These are phyloP conservation scores for Oxycera nigricornis DNA, from an alignment of 2,888 invertebrate species.

Conservation along the genomic window DNA sequence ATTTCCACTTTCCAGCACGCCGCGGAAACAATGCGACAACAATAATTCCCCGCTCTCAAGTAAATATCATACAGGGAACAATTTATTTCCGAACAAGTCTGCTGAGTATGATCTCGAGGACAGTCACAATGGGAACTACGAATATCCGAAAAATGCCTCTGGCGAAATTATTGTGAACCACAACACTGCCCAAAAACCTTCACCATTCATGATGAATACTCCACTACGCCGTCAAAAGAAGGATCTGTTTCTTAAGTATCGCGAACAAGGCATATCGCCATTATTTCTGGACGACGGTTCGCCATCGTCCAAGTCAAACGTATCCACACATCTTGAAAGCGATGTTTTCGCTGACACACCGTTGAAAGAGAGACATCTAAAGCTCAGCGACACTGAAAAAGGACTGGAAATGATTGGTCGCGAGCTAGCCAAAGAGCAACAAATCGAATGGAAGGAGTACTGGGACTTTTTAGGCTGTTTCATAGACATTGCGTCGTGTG, in stretches of 20 bases:
- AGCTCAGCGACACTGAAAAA: constrained; percentile 80
- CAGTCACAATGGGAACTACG: constrained; percentile 28
- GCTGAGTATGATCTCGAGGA: constrained; percentile 33
- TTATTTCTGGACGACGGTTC: constrained; percentile 42
- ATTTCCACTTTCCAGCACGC: constrained; percentile 5
- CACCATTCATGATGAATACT: constrained; percentile 7
- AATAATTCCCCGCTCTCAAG: constrained; percentile 39
- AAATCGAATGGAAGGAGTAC: constrained; percentile 87
- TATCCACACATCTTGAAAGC: constrained; percentile 39
- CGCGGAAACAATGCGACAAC: not conserved
- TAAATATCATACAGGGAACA: not conserved
- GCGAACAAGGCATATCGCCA: constrained; percentile 51
- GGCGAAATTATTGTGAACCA: not conserved
- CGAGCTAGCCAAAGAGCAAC: constrained; percentile 72
- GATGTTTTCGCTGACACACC: constrained; percentile 49
- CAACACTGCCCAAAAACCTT: not conserved
- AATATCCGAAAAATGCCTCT: not conserved
- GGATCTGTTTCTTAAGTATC: constrained; percentile 54
- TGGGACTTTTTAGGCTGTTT: constrained; percentile 90
- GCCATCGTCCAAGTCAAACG: constrained; percentile 10
- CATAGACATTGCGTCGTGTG: constrained; percentile 75
- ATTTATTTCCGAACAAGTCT: constrained; percentile 42
- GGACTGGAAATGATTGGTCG: constrained; percentile 88
- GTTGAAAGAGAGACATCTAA: constrained; percentile 61
- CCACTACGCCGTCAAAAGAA: constrained; percentile 47